A percentile compares a stretch with the other conserved stretches of the same genome.
These are phyloP conservation scores for Chiloscyllium punctatum DNA, from an alignment of 2,797 vertebrate species.

Conservation along the genomic window DNA sequence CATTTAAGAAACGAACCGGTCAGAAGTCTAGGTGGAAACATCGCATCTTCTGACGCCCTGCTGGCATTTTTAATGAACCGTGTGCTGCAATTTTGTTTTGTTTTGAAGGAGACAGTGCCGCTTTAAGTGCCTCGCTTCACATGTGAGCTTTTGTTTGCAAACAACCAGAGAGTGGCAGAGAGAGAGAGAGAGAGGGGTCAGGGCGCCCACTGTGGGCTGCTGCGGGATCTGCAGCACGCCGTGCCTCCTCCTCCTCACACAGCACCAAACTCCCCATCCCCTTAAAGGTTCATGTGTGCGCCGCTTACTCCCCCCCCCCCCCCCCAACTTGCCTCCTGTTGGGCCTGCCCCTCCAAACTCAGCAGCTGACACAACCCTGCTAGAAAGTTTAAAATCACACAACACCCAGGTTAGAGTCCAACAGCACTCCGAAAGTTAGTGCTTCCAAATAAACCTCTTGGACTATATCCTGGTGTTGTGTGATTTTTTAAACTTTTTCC, in stretches of 20 bases:
- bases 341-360: not conserved
- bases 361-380: not conserved
- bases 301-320: not conserved
- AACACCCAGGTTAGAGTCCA: no score
- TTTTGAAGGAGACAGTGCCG: not conserved
- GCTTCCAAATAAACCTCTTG: no score
- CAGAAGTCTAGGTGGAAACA: not conserved
- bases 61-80: not conserved
- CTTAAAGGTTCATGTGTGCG: not conserved
- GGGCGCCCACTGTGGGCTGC: not conserved
- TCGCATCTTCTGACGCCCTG: not conserved
- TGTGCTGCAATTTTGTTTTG: not conserved
- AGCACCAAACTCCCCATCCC: no score
- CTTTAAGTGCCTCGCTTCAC: not conserved
- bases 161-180: not conserved
- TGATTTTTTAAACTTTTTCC: no score
- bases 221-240: not conserved
- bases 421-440: no score
- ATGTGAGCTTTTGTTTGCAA: conserved; percentile 26
- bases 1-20: not conserved
- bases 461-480: no score
- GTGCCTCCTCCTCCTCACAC: no score
- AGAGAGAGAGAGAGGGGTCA: not conserved
- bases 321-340: not conserved
- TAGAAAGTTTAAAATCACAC: no score